phyloP scores from a whole-genome alignment of 2,113 vertebrate species.

The Paracanthobrama guichenoti region DNA sequence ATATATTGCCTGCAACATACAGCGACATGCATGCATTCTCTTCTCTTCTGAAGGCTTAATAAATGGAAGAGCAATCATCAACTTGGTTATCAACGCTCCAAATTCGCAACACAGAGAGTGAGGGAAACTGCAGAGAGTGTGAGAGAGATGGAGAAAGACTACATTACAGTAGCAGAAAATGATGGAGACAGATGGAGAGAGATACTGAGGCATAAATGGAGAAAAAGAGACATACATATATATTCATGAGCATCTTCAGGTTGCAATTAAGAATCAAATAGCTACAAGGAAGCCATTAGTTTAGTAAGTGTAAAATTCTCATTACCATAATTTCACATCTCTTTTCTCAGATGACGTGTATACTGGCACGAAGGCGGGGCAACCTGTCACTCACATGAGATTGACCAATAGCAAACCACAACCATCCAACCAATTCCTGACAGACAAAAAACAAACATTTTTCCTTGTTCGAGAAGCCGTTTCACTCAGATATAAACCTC shows the following conservation, averaged over 20 bases:
- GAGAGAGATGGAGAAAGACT: conserved; percentile 5
- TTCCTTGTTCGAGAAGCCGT: no score
- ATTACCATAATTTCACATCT: no score
- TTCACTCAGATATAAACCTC: no score
- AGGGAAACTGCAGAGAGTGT: conserved; percentile 26
- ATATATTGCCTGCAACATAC: no score
- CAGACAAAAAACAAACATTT: no score
- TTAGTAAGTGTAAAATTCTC: conserved; percentile 5
- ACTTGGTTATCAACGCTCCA: conserved; percentile 70
- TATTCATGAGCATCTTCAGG: conserved; percentile 51
- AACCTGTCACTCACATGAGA: no score
- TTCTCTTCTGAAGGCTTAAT: conserved; percentile 59
- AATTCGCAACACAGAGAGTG: conserved; percentile 61
- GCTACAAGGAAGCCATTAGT: conserved; percentile 53
- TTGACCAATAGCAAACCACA: no score
- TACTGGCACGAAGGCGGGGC: no score
- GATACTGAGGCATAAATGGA: conserved; percentile 25
- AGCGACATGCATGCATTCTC: no score
- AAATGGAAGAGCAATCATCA: conserved; percentile 71
- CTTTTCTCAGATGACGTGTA: no score
- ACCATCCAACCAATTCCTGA: no score
- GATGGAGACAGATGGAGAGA: conserved; percentile 39
- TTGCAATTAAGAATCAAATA: conserved; percentile 51
- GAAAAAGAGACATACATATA: conserved; percentile 56
- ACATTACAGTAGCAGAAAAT: conserved; percentile 13